phyloP scores from a whole-genome alignment of 2,888 invertebrate species.

The Rhamphomyia laevipes region DNA sequence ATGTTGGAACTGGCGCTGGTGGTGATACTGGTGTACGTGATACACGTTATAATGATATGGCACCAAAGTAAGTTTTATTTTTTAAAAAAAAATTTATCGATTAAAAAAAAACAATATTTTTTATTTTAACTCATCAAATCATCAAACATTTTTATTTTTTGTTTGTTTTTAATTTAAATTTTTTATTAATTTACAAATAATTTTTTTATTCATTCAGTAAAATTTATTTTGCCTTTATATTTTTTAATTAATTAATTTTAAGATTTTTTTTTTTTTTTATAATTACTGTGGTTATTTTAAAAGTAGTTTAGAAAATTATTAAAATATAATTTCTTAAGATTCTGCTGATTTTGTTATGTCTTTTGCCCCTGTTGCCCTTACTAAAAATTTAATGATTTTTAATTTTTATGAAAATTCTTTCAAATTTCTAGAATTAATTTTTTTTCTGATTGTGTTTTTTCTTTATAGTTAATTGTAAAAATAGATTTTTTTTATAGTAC shows the following conservation, averaged over 20 bases:
- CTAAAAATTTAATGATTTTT: no score
- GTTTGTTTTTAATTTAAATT: not conserved
- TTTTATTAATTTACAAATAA: not conserved
- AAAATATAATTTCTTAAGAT: no score
- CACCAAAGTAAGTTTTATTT: constrained; percentile 64
- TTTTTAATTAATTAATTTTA: not conserved
- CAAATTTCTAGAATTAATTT: no score
- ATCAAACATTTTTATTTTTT: not conserved
- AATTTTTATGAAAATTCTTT: no score
- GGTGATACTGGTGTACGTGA: constrained; percentile 46
- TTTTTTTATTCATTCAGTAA: not conserved
- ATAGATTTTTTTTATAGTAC: no score
- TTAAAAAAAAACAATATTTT: not conserved
- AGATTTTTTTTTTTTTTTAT: no score
- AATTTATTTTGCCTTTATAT: not conserved
- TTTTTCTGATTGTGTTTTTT: no score
- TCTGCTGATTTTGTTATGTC: no score
- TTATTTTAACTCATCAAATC: not conserved
- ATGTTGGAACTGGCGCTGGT: constrained; percentile 39
- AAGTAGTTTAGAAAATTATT: no score
- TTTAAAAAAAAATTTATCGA: not conserved
- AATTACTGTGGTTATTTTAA: no score
- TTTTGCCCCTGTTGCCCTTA: no score
- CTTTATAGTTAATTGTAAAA: no score
- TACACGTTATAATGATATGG: constrained; percentile 74